These are phyloP conservation scores for Alentia gelatinosa DNA, from an alignment of 2,888 invertebrate genomes.

Conservation along the genomic window DNA sequence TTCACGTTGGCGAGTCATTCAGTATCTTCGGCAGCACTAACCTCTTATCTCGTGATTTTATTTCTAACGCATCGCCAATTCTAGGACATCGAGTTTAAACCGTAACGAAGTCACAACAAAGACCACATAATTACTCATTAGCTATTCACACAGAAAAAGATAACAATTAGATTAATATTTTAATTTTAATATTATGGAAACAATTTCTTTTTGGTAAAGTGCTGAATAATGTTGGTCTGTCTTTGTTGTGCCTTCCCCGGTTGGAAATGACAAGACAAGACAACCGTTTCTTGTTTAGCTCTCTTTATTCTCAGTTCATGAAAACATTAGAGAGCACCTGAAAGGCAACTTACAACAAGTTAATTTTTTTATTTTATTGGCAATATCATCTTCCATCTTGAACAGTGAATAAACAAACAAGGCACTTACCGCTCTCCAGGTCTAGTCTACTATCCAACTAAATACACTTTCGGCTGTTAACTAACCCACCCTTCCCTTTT, in stretches of 20 bases:
- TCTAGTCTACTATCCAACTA: not conserved
- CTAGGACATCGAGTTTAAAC: not conserved
- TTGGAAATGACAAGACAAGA: constrained; percentile 49
- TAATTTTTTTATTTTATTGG: not conserved
- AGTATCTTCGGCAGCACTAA: not conserved
- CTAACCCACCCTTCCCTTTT: too few relatives aligned
- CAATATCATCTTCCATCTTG: not conserved
- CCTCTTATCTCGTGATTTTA: not conserved
- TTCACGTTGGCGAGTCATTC: not conserved
- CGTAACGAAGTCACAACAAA: not conserved
- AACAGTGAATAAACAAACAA: not conserved
- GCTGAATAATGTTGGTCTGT: constrained; percentile 7
- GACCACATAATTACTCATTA: not conserved
- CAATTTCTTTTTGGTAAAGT: too few relatives aligned
- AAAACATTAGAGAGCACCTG: constrained; percentile 43
- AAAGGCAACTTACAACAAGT: not conserved
- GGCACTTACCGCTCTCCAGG: not conserved
- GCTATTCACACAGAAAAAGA: too few relatives aligned
- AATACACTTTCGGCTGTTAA: not conserved
- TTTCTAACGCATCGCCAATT: not conserved
- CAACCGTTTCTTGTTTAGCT: constrained; percentile 5
- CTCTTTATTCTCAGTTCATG: constrained; percentile 46
- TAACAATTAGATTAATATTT: too few relatives aligned
- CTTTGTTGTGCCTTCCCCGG: not conserved
- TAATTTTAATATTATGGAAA: too few relatives aligned